These are phyloP conservation scores for Drosophila tropicalis DNA, from an alignment of 1,140 invertebrate genomes.

Conservation along the genomic window DNA sequence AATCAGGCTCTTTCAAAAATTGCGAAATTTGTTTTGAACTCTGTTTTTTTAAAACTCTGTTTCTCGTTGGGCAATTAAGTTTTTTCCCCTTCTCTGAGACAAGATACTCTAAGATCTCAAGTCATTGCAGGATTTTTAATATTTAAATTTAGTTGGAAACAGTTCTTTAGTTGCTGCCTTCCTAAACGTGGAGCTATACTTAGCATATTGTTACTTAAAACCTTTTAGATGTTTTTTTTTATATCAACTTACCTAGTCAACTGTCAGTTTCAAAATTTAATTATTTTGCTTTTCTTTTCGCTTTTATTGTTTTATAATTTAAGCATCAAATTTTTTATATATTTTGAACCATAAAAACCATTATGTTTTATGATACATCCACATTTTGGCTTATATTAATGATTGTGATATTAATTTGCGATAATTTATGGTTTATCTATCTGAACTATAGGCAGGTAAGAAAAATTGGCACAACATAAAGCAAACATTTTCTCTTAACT, in stretches of 20 bases:
- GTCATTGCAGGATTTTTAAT: too few species aligned
- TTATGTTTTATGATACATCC: slow-evolving; percentile 2
- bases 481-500: not conserved
- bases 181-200: too few species aligned
- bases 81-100: too few species aligned
- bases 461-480: not conserved
- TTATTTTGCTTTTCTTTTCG: not conserved
- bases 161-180: too few species aligned
- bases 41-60: too few species aligned
- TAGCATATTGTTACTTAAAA: too few species aligned
- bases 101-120: too few species aligned
- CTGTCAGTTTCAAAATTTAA: not conserved
- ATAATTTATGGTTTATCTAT: slow-evolving; percentile 4
- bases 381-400: slow-evolving; percentile 7
- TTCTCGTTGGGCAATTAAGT: too few species aligned
- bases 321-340: not conserved
- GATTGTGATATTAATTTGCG: slow-evolving; percentile 6
- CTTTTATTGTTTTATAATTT: not conserved
- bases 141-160: too few species aligned
- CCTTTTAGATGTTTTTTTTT: too few species aligned
- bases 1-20: too few species aligned
- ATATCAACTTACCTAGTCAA: not conserved
- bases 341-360: not conserved
- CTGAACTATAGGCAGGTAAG: not conserved
- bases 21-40: too few species aligned